Evolutionary conservation across 2,888 invertebrate species (phyloP).

Genomic region (Globia sparganii): DNA sequence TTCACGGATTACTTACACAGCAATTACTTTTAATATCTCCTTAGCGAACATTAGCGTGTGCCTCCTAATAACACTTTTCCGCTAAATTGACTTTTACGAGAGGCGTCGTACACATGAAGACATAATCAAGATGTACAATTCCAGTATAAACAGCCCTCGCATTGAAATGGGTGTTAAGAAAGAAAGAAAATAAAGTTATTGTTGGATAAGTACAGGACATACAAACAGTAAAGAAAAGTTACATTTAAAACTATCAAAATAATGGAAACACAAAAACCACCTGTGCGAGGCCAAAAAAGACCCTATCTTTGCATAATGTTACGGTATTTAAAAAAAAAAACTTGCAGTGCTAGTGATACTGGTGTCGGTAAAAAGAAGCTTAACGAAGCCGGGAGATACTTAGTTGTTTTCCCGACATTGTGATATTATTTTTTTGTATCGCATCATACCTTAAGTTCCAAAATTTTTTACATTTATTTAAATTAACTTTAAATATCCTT

Average conservation of each 20-base stretch:
- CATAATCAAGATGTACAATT: neutral
- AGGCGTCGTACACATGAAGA: neutral
- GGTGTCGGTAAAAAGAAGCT: neutral
- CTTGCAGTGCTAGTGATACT: too few species aligned
- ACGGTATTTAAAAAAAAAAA: neutral
- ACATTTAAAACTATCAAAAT: neutral
- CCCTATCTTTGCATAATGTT: neutral
- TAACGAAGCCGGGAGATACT: neutral
- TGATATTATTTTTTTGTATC: neutral
- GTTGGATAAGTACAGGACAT: neutral
- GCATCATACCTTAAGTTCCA: neutral
- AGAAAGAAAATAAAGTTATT: neutral
- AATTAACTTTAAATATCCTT: neutral
- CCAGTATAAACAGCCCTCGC: neutral
- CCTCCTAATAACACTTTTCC: conserved; percentile 40
- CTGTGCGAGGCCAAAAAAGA: too few species aligned
- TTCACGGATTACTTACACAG: conserved; percentile 41
- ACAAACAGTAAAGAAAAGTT: neutral
- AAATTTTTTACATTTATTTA: neutral
- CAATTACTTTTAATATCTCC: conserved; percentile 59
- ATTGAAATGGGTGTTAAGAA: neutral
- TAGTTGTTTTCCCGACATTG: neutral
- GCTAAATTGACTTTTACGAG: conserved; percentile 56
- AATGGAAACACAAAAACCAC: neutral
- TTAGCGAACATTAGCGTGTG: conserved; percentile 49